Percentiles rank a stretch among this genome's conserved stretches.
Evolutionary conservation across 2,797 vertebrate genomes (phyloP).

Genomic region (Gallirallus australis): DNA sequence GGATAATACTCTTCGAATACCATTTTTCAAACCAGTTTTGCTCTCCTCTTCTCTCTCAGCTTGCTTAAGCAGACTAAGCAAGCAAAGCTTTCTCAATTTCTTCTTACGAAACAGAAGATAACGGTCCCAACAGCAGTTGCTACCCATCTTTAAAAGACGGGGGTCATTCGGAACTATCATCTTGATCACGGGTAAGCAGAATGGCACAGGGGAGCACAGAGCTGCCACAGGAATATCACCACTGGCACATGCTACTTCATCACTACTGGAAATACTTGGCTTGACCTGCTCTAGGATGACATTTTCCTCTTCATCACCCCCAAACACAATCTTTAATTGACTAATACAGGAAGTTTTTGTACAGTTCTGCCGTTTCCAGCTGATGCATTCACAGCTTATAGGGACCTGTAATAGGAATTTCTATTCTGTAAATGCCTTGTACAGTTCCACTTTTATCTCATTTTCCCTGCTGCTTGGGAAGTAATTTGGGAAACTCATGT

Average conservation of each 20-base stretch:
- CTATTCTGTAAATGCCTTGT: not conserved
- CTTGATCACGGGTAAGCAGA: not conserved
- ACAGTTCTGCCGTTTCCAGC: not conserved
- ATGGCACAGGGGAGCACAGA: not conserved
- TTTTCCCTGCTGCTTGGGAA: not conserved
- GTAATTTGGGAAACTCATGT: not conserved
- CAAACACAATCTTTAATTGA: not conserved
- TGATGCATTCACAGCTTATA: not conserved
- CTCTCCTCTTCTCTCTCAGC: not conserved
- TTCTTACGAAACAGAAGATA: not conserved
- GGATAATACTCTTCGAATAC: not conserved
- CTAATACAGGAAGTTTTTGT: not conserved
- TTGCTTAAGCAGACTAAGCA: not conserved
- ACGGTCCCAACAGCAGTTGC: not conserved
- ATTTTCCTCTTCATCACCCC: not conserved
- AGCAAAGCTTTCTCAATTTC: not conserved
- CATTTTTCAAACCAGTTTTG: not conserved
- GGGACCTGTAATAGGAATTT: not conserved
- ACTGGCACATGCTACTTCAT: not conserved
- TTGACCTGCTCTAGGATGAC: not conserved
- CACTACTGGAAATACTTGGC: not conserved
- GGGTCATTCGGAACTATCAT: not conserved
- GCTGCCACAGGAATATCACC: not conserved
- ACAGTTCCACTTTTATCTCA: not conserved
- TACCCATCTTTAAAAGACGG: not conserved